These are phyloP conservation scores for Ormyrus nitidulus DNA, from an alignment of 2,888 invertebrate genomes.

Conservation along the genomic window DNA sequence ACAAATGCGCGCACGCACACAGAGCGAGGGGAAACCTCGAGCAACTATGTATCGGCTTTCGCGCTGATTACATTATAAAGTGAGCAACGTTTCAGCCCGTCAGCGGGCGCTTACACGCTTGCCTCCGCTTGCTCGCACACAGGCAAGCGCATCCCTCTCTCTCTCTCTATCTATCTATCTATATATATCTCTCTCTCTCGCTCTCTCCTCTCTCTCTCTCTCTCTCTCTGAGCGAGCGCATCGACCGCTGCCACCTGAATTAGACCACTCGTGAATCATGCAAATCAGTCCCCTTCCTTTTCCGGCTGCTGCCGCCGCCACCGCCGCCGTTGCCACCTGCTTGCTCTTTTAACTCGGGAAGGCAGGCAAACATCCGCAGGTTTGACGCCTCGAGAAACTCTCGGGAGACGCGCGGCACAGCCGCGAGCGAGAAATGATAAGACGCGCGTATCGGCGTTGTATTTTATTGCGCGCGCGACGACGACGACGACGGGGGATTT, in stretches of 20 bases:
- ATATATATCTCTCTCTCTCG: not conserved
- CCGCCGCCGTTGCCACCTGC: no score
- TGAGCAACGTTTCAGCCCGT: conserved; percentile 50
- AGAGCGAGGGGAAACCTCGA: conserved; percentile 19
- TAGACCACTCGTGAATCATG: conserved; percentile 56
- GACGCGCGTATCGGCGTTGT: conserved; percentile 5
- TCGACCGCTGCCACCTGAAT: conserved; percentile 49
- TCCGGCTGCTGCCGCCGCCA: not conserved
- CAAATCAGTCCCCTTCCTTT: conserved; percentile 49
- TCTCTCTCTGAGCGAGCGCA: conserved; percentile 4
- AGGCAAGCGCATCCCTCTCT: not conserved
- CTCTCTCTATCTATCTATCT: not conserved
- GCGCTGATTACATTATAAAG: conserved; percentile 56
- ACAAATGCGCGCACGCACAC: not conserved
- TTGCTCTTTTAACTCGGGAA: no score
- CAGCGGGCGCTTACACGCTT: conserved; percentile 47
- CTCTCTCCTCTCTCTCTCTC: not conserved
- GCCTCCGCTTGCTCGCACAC: conserved; percentile 24
- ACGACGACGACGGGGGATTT: not conserved
- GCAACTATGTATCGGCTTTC: conserved; percentile 54
- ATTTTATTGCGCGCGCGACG: not conserved
- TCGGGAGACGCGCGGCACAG: not conserved
- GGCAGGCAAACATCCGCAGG: not conserved
- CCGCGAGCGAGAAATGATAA: conserved; percentile 42
- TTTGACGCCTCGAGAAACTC: not conserved